These are phyloP conservation scores for Lasioglossum albipes DNA, from an alignment of 1,140 invertebrate genomes.

Conservation along the genomic window DNA sequence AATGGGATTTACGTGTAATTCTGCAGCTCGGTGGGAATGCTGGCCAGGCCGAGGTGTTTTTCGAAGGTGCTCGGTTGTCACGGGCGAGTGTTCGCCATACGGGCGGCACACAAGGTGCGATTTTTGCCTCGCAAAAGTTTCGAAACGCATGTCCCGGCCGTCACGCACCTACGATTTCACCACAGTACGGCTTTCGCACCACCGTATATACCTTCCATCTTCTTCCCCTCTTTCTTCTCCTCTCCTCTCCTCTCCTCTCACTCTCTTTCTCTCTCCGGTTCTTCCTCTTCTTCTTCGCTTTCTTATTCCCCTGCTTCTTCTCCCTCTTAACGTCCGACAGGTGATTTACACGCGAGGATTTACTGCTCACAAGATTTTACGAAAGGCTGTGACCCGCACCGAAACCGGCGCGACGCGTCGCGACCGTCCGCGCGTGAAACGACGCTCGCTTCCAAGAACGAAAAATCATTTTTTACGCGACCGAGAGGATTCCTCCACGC, in stretches of 20 bases:
- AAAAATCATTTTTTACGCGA: slow-evolving; percentile 60
- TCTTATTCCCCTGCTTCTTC: slow-evolving; percentile 14
- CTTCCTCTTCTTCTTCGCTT: slow-evolving; percentile 47
- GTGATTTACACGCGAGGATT: slow-evolving; percentile 71
- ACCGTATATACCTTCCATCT: slow-evolving; percentile 5
- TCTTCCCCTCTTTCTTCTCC: not conserved
- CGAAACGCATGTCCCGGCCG: slow-evolving; percentile 43
- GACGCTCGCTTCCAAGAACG: slow-evolving; percentile 54
- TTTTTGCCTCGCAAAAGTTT: slow-evolving; percentile 37
- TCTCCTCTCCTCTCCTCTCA: slow-evolving; percentile 1
- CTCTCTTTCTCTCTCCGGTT: slow-evolving; percentile 4
- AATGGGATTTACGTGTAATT: slow-evolving; percentile 61
- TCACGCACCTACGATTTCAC: slow-evolving; percentile 54
- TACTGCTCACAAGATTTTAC: slow-evolving; percentile 68
- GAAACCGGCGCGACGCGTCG: slow-evolving; percentile 54
- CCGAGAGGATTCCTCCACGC: too few relatives aligned
- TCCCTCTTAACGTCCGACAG: slow-evolving; percentile 66
- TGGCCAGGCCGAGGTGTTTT: not conserved
- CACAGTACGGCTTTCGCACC: not conserved
- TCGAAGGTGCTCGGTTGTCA: not conserved
- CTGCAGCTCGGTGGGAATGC: slow-evolving; percentile 3
- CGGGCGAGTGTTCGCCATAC: slow-evolving; percentile 51
- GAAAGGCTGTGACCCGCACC: slow-evolving; percentile 61
- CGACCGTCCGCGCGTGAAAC: slow-evolving; percentile 43
- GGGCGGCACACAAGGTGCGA: slow-evolving; percentile 14